phyloP scores from a whole-genome alignment of 2,888 invertebrate genomes.

The Hydropsyche betteni region DNA sequence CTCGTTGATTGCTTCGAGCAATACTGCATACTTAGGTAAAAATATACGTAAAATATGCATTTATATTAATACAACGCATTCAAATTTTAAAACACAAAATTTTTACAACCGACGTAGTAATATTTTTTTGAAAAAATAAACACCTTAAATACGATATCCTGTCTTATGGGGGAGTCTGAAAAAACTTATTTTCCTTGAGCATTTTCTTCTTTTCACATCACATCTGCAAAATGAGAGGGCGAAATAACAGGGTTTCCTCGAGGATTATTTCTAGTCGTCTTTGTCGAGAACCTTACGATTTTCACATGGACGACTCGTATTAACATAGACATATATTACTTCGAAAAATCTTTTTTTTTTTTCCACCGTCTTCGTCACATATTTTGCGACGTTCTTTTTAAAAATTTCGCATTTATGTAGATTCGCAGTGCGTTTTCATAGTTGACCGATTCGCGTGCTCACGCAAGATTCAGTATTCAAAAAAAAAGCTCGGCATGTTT shows the following conservation, averaged over 20 bases:
- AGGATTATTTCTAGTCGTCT: conserved; percentile 43
- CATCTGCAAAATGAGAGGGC: conserved; percentile 47
- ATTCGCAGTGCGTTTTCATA: not conserved
- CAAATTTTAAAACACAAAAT: not conserved
- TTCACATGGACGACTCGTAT: conserved; percentile 42
- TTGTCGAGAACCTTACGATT: conserved; percentile 44
- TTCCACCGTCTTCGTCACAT: not conserved
- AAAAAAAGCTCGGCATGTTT: conserved; percentile 8
- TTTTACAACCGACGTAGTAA: too few relatives aligned
- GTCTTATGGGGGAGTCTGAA: not conserved
- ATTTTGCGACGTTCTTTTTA: not conserved
- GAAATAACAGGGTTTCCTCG: conserved; percentile 41
- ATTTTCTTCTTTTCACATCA: conserved; percentile 33
- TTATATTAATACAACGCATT: not conserved
- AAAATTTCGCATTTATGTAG: not conserved
- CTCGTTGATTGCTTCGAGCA: conserved; percentile 28
- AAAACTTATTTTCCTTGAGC: conserved; percentile 45
- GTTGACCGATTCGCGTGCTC: not conserved
- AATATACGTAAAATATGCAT: not conserved
- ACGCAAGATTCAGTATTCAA: not conserved
- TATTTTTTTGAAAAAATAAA: too few relatives aligned
- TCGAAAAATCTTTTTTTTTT: not conserved
- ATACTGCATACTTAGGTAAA: conserved; percentile 6
- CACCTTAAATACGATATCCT: too few relatives aligned
- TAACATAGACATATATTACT: conserved; percentile 6